These are phyloP conservation scores for Corynorhinus townsendii DNA, from an alignment of 2,113 vertebrate species.

Conservation along the genomic window DNA sequence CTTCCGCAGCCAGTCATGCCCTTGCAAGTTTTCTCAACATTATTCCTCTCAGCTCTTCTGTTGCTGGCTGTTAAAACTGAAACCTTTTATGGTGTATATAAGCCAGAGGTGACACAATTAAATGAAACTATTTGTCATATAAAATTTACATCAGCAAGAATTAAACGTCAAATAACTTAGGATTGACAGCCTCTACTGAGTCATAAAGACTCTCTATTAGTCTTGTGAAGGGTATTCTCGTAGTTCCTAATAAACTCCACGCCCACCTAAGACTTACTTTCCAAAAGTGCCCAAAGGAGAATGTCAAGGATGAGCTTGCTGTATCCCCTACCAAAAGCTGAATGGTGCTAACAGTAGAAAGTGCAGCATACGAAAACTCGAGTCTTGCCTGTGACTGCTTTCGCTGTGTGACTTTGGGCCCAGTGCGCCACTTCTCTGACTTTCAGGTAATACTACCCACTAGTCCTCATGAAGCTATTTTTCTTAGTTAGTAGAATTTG, in stretches of 20 bases:
- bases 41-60: constrained; percentile 66
- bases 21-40: constrained; percentile 64
- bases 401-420: background rate
- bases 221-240: constrained; percentile 61
- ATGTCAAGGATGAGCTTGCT: background rate
- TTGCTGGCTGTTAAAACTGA: constrained; percentile 67
- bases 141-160: constrained; percentile 76
- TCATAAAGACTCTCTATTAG: constrained; percentile 72
- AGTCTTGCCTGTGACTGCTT: background rate
- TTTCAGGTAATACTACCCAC: background rate
- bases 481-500: background rate
- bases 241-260: constrained; percentile 63
- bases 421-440: background rate
- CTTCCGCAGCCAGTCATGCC: constrained; percentile 11
- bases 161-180: constrained; percentile 76
- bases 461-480: background rate
- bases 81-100: constrained; percentile 70
- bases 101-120: constrained; percentile 77
- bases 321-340: background rate
- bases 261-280: constrained; percentile 59
- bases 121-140: constrained; percentile 75
- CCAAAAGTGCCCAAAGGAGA: constrained; percentile 47
- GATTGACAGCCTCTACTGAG: constrained; percentile 68
- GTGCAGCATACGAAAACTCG: background rate
- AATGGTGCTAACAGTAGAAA: background rate